Evolutionary conservation across 2,797 vertebrate genomes (phyloP).

Genomic region (Sebastiscus albofasciatus): DNA sequence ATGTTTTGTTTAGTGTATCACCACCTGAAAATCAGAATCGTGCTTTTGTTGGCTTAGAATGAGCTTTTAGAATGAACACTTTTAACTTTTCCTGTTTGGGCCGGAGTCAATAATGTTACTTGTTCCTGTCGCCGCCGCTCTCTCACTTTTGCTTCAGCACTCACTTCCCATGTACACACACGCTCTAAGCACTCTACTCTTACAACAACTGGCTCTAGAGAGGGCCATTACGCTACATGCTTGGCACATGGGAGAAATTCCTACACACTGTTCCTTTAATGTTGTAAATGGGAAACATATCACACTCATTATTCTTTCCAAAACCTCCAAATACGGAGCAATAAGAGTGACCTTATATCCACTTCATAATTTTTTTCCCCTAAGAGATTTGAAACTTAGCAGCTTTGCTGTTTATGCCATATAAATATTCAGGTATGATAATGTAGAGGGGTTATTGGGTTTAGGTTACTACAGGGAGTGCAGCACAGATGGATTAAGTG

Average conservation of each 20-base stretch:
- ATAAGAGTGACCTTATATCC: conserved; percentile 43
- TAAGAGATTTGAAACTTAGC: conserved; percentile 40
- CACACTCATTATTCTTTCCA: conserved; percentile 15
- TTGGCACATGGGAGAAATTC: too few species aligned
- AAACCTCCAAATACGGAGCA: not conserved
- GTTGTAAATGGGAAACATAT: conserved; percentile 9
- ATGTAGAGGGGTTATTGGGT: conserved; percentile 54
- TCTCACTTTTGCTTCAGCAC: too few species aligned
- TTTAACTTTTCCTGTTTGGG: too few species aligned
- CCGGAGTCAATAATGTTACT: too few species aligned
- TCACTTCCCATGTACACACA: too few species aligned
- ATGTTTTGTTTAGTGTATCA: too few species aligned
- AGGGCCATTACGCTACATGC: too few species aligned
- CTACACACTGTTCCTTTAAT: not conserved
- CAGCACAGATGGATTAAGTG: conserved; percentile 58
- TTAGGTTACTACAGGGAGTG: conserved; percentile 49
- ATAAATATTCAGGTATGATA: conserved; percentile 68
- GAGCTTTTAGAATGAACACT: too few species aligned
- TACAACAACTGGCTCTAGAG: too few species aligned
- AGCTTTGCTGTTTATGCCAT: conserved; percentile 50
- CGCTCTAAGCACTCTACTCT: too few species aligned
- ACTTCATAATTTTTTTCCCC: not conserved
- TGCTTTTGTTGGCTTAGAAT: too few species aligned
- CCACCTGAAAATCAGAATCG: rapidly evolving
- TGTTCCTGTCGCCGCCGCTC: too few species aligned